Base-by-base conservation (phyloP, 2,113 vertebrate species). In the Corythaixoides concolor region DNA sequence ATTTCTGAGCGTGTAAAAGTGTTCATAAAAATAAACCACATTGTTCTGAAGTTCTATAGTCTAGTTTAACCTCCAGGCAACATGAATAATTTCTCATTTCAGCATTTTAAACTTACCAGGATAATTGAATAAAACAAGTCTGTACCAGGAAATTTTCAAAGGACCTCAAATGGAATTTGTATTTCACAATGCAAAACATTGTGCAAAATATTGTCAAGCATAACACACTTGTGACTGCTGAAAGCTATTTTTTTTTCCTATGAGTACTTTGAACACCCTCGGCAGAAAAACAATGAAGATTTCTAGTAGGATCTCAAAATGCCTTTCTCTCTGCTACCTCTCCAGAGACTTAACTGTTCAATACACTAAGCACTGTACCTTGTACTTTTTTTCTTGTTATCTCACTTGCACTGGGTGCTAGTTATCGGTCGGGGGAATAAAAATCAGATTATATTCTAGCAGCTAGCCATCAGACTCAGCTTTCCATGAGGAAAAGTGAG, bases 81-180 rank as follows among this genome's bases (percentile, higher is more conserved):
- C 5, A 33, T 13, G 27, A 82, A 39, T 49, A 89, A 89, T 7
- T 83, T 91, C 74, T 90, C 32, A 90, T 90, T 94, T 94, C 68
- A 86, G 14, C 37, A 92, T 95, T 86, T 96, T 74, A 80, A 66
- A 67, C 19, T 55, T 88, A 86, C 41, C 35, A 53, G 33, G 47
- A 27, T 94, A 95, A 93, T 84, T 88, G 60, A 85, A 88, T 62
- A 69, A 85, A 85, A 91, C 41, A 47, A 86, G 41, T 70, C 50
- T 55, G 24, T 74, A 74, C 14, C 30, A 85, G 73, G 49, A 93
- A 96, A 89, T 82, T 92, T 90, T 88, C n/a, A 18, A 93, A 88
- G 72, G 78, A 59, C 14, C 23, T 93, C 64, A 96, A 80, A 95
- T 84, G 43, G 69, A 94, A 95, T 94, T 95, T 93, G 58, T 79